Evolutionary conservation across 1,140 invertebrate genomes (phyloP).

Genomic region (Lepidurus apus): DNA sequence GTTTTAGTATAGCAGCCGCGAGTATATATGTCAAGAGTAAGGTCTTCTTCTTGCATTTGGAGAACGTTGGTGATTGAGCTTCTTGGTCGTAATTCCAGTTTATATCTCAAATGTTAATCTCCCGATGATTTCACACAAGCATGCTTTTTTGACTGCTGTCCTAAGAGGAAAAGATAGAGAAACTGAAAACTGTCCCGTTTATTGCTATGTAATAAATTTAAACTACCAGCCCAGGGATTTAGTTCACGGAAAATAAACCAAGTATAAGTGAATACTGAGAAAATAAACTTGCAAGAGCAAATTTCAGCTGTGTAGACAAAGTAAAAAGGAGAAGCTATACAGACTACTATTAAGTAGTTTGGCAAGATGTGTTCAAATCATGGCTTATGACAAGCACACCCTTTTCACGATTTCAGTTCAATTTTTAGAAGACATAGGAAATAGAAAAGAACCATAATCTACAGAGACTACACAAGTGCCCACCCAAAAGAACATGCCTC

Average conservation of each 20-base stretch:
- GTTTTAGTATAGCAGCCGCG: too few relatives aligned
- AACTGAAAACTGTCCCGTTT: not conserved
- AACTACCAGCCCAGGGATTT: not conserved
- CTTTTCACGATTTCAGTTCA: not conserved
- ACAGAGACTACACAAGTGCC: not conserved
- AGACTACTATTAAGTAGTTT: not conserved
- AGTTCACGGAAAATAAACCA: not conserved
- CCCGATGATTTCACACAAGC: too few relatives aligned
- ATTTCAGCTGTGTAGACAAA: not conserved
- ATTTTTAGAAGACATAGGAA: not conserved
- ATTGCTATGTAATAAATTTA: constrained; percentile 12
- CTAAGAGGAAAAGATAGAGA: not conserved
- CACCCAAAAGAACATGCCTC: not conserved
- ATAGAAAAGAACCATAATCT: not conserved
- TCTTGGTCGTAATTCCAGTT: too few relatives aligned
- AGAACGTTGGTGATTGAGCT: too few relatives aligned
- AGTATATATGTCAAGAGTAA: too few relatives aligned
- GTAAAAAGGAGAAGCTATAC: not conserved
- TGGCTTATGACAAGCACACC: not conserved
- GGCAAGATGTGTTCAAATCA: constrained; percentile 8
- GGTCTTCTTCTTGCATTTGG: too few relatives aligned
- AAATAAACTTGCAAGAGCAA: not conserved
- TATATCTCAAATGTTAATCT: too few relatives aligned
- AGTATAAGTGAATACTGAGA: not conserved
- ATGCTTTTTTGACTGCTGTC: too few relatives aligned